These are phyloP conservation scores for Pocillopora damicornis DNA, from an alignment of 64 coral and sea anemone genomes.

Conservation along the genomic window DNA sequence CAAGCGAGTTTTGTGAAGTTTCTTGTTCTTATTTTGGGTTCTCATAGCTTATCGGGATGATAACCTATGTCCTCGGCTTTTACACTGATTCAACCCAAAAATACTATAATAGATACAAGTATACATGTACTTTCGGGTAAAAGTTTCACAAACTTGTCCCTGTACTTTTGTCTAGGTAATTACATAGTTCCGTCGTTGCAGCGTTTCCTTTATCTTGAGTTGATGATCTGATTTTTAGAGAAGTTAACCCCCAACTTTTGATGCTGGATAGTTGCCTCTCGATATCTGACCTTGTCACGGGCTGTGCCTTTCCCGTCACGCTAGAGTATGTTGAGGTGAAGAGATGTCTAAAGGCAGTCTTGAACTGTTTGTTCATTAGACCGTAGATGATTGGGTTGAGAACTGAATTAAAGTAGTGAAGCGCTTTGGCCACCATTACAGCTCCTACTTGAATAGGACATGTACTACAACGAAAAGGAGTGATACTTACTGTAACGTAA, in stretches of 20 bases:
- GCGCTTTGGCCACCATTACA: conserved; percentile 62
- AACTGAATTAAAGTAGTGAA: conserved; percentile 58
- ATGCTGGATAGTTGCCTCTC: neutral
- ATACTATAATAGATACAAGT: no score
- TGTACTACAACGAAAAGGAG: neutral
- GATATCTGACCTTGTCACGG: neutral
- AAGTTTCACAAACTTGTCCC: no score
- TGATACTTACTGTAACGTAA: neutral
- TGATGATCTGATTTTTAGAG: neutral
- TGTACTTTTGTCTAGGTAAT: neutral
- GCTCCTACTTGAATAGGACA: conserved; percentile 21
- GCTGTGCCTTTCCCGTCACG: neutral
- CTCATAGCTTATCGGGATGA: no score
- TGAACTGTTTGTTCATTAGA: conserved; percentile 64
- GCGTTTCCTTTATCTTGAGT: neutral
- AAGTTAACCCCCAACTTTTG: neutral
- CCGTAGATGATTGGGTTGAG: conserved; percentile 70
- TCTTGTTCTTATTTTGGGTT: no score
- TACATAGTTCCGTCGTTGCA: neutral
- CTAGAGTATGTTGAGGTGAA: neutral
- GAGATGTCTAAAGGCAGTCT: conserved; percentile 56
- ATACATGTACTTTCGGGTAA: no score
- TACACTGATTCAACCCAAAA: no score
- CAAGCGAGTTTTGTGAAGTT: no score
- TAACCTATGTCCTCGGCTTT: no score